phyloP scores from a whole-genome alignment of 2,113 vertebrate species.

The Amblyopsis rosae region DNA sequence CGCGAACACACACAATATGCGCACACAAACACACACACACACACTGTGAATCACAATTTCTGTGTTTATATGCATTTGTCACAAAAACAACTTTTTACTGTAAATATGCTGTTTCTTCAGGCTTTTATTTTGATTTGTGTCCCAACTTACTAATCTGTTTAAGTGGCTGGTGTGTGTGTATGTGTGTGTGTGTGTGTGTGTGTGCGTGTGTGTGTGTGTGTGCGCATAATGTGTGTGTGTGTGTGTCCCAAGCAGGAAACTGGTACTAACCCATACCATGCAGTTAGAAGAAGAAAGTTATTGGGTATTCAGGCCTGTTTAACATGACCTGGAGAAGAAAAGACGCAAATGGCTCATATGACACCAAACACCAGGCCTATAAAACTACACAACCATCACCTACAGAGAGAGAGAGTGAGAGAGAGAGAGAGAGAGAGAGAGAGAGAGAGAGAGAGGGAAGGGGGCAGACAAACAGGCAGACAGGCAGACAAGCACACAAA shows the following conservation, averaged over 20 bases:
- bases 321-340: constrained; percentile 54
- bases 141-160: no score
- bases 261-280: constrained; percentile 38
- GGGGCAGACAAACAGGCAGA: no score
- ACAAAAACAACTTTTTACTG: constrained; percentile 25
- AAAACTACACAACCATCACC: constrained; percentile 55
- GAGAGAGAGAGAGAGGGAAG: constrained; percentile 23
- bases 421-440: constrained; percentile 2
- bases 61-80: constrained; percentile 43
- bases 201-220: constrained; percentile 6
- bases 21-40: not conserved
- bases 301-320: constrained; percentile 61
- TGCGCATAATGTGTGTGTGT: constrained; percentile 9
- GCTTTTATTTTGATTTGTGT: constrained; percentile 29
- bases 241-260: constrained; percentile 9
- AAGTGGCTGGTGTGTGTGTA: constrained; percentile 4
- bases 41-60: not conserved
- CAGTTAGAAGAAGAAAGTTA: constrained; percentile 51
- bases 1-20: not conserved
- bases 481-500: constrained; percentile 17
- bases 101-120: constrained; percentile 47
- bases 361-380: constrained; percentile 57
- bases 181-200: constrained; percentile 1
- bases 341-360: constrained; percentile 57
- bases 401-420: constrained; percentile 25